phyloP scores from a whole-genome alignment of 2,888 invertebrate species.

The Acleris literana region DNA sequence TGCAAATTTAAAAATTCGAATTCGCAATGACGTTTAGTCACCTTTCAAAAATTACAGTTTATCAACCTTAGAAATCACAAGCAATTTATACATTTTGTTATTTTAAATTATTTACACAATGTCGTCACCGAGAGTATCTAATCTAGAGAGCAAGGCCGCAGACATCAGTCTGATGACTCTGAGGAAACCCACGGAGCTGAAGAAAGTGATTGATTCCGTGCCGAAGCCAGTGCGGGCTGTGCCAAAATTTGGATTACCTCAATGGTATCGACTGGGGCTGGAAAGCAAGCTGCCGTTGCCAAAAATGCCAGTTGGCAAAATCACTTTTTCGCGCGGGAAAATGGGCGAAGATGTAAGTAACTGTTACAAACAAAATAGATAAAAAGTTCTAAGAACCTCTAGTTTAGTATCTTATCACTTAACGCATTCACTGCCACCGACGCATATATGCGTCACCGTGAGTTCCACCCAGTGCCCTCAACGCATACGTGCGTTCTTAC shows the following conservation, averaged over 20 bases:
- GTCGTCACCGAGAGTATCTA: slow-evolving; percentile 39
- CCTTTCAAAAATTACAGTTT: slow-evolving; percentile 58
- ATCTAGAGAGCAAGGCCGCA: slow-evolving; percentile 52
- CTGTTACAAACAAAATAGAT: background rate
- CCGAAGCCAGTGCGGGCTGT: slow-evolving; percentile 74
- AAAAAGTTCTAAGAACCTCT: background rate
- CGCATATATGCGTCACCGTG: too few relatives aligned
- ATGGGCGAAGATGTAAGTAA: slow-evolving; percentile 79
- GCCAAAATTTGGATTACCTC: slow-evolving; percentile 77
- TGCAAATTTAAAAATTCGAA: background rate
- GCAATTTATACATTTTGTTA: slow-evolving; percentile 42
- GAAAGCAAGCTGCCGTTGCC: slow-evolving; percentile 82
- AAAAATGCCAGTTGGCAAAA: slow-evolving; percentile 76
- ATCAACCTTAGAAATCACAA: slow-evolving; percentile 36
- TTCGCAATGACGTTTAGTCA: slow-evolving; percentile 41
- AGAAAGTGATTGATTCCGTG: slow-evolving; percentile 74
- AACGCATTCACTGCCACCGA: too few relatives aligned
- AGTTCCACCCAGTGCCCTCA: too few relatives aligned
- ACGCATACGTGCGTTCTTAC: too few relatives aligned
- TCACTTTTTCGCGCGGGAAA: slow-evolving; percentile 78
- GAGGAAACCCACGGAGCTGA: slow-evolving; percentile 73
- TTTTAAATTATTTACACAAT: slow-evolving; percentile 39
- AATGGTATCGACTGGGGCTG: slow-evolving; percentile 79
- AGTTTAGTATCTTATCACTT: too few relatives aligned
- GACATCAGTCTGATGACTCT: slow-evolving; percentile 70